Evolutionary conservation across 2,113 vertebrate genomes (phyloP).

Genomic region (Oreochromis tanganicae): DNA sequence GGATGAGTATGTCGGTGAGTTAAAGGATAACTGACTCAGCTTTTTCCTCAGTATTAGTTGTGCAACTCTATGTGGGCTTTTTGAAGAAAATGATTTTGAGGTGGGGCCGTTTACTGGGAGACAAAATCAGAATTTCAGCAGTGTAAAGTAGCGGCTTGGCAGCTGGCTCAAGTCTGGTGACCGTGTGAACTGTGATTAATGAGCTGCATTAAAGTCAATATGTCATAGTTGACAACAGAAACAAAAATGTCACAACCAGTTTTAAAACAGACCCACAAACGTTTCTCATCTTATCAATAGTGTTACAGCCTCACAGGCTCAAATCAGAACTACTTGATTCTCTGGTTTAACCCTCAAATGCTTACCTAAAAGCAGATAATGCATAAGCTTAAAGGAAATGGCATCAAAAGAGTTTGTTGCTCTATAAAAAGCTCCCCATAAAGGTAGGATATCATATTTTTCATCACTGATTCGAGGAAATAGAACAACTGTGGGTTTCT

Average conservation of each 20-base stretch:
- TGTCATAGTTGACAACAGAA: not conserved
- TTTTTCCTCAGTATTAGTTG: not conserved
- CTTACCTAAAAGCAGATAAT: not conserved
- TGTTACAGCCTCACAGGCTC: not conserved
- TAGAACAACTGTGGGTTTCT: accelerated
- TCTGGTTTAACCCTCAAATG: not conserved
- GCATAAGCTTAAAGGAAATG: not conserved
- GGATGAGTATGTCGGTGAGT: slow-evolving; percentile 98
- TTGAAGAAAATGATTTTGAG: not conserved
- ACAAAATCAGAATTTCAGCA: not conserved
- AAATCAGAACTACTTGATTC: not conserved
- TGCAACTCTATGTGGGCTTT: not conserved
- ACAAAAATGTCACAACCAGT: not conserved
- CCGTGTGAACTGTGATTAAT: not conserved
- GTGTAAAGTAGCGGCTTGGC: not conserved
- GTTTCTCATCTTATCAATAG: not conserved
- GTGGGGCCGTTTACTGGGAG: not conserved
- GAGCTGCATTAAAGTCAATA: not conserved
- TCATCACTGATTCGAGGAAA: not conserved
- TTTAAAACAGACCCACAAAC: not conserved
- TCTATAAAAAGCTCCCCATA: not conserved
- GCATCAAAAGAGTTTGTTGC: not conserved
- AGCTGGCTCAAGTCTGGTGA: not conserved
- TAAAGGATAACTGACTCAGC: not conserved
- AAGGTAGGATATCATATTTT: not conserved